A percentile compares a stretch with the other conserved stretches of the same genome.
These are phyloP conservation scores for Rhea americana DNA, from an alignment of 2,113 vertebrate species.

Conservation along the genomic window DNA sequence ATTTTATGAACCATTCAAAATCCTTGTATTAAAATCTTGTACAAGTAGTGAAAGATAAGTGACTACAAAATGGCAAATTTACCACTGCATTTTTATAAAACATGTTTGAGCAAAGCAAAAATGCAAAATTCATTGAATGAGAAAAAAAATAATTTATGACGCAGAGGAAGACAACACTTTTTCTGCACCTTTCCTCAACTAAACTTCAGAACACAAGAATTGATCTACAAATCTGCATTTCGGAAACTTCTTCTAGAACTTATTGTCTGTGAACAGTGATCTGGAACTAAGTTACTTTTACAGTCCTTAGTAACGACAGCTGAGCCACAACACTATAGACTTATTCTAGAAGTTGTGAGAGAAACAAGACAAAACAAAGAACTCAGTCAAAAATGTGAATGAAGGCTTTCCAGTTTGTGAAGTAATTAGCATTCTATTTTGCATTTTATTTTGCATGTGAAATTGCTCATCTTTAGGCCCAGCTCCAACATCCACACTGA, in stretches of 20 bases:
- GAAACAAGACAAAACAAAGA: neutral
- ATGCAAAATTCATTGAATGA: neutral
- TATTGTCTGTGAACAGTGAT: neutral
- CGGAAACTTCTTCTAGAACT: neutral
- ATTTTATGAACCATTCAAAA: neutral
- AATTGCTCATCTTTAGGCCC: neutral
- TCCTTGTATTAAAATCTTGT: neutral
- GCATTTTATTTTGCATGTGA: neutral
- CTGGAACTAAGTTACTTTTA: neutral
- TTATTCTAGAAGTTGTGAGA: neutral
- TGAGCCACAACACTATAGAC: neutral
- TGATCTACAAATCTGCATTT: neutral
- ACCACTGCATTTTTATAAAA: neutral
- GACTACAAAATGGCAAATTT: neutral
- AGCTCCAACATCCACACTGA: neutral
- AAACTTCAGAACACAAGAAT: neutral
- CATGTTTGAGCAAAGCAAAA: neutral
- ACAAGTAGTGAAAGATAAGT: neutral
- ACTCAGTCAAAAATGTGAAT: neutral
- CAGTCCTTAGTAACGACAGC: neutral
- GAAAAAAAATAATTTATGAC: neutral
- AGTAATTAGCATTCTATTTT: neutral
- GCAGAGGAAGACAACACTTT: neutral
- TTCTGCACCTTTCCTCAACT: neutral
- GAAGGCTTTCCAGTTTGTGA: neutral